Percentiles rank a stretch among this genome's conserved stretches.
These are phyloP conservation scores for Hydrocynus forskahlii DNA, from an alignment of 2,797 vertebrate genomes.

Conservation along the genomic window DNA sequence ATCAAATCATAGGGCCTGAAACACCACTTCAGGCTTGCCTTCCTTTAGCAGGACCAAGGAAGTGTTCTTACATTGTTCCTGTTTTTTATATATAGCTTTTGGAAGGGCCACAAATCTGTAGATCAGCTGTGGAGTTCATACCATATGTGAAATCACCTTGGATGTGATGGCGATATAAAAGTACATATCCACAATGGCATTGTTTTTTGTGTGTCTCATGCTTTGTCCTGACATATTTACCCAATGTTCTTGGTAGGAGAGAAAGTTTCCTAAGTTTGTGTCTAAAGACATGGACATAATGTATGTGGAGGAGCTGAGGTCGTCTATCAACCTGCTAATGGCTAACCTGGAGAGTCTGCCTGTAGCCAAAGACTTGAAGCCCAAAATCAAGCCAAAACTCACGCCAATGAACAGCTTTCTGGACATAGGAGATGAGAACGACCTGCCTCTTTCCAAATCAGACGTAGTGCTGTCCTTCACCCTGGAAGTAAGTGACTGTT, in stretches of 20 bases:
- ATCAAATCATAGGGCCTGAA: not conserved
- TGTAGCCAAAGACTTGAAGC: constrained; percentile 94
- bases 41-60: not conserved
- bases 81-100: not conserved
- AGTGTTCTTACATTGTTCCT: not conserved
- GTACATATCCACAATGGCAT: not conserved
- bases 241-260: constrained; percentile 78
- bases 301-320: constrained; percentile 91
- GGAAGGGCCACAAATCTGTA: not conserved
- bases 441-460: constrained; percentile 90
- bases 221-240: not conserved
- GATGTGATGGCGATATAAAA: not conserved
- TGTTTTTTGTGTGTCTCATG: not conserved
- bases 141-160: not conserved
- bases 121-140: not conserved
- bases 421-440: constrained; percentile 93
- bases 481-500: constrained; percentile 83
- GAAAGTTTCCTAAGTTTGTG: constrained; percentile 84
- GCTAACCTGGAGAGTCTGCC: constrained; percentile 97
- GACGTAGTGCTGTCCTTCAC: constrained; percentile 93
- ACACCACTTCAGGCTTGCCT: not conserved
- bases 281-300: constrained; percentile 90
- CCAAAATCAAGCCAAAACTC: constrained; percentile 89
- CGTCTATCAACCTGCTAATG: constrained; percentile 94
- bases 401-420: constrained; percentile 92